phyloP scores from a whole-genome alignment of 2,888 invertebrate genomes.

The Hirtodrosophila cameraria region DNA sequence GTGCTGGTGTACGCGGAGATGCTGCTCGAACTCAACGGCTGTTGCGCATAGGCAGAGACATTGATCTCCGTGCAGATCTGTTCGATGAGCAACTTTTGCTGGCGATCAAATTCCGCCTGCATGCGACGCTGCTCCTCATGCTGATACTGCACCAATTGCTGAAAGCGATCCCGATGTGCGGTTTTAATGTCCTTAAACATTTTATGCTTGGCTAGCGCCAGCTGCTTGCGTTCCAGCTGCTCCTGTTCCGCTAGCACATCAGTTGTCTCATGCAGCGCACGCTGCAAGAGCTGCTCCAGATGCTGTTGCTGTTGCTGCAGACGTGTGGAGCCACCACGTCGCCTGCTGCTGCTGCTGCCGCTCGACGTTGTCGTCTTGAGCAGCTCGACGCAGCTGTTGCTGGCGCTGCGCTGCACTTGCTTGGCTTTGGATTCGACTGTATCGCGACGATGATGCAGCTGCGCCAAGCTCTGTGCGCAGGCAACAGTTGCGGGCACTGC shows the following conservation, averaged over 20 bases:
- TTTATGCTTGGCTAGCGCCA: constrained; percentile 33
- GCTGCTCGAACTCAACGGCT: constrained; percentile 28
- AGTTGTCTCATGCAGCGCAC: constrained; percentile 27
- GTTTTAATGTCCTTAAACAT: constrained; percentile 85
- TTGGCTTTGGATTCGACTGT: constrained; percentile 82
- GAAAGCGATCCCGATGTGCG: constrained; percentile 88
- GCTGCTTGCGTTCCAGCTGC: constrained; percentile 16
- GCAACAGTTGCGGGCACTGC: constrained; percentile 6
- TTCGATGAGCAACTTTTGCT: constrained; percentile 86
- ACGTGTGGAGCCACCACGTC: constrained; percentile 28
- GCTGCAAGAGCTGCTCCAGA: constrained; percentile 46
- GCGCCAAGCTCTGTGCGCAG: constrained; percentile 30
- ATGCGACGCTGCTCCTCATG: constrained; percentile 87
- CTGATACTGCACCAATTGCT: constrained; percentile 87
- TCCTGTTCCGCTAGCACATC: constrained; percentile 22
- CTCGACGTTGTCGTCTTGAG: not conserved
- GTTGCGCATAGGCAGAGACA: constrained; percentile 38
- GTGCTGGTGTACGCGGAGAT: constrained; percentile 56
- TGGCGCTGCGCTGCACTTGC: constrained; percentile 68
- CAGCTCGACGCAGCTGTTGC: constrained; percentile 1
- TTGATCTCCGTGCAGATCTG: constrained; percentile 76
- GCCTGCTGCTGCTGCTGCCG: not conserved
- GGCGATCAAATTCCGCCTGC: constrained; percentile 88
- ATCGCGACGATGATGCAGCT: constrained; percentile 74
- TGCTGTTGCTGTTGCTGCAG: constrained; percentile 31